A percentile compares a stretch with the other conserved stretches of the same genome.
Evolutionary conservation across 2,888 invertebrate species (phyloP).

Genomic region (Drosophila phalerata): DNA sequence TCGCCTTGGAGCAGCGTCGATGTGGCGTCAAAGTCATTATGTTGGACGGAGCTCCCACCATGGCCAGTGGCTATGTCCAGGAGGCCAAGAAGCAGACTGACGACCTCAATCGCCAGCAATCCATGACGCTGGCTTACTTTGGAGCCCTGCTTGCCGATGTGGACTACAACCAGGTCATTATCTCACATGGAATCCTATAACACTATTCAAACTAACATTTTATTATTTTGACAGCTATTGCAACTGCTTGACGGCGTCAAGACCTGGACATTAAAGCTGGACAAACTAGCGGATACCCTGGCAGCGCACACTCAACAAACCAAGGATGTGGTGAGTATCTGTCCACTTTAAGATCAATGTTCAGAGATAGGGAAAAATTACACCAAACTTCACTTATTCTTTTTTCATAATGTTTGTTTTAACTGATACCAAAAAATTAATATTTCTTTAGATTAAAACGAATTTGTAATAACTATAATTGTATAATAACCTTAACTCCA

Average conservation of each 20-base stretch:
- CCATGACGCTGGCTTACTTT: slow-evolving; percentile 93
- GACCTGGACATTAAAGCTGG: slow-evolving; percentile 85
- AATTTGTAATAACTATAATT: no score
- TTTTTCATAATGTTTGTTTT: no score
- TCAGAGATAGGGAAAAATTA: not conserved
- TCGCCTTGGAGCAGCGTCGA: slow-evolving; percentile 90
- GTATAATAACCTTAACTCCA: no score
- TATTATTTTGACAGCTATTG: slow-evolving; percentile 60
- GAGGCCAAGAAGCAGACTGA: slow-evolving; percentile 86
- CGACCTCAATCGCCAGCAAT: slow-evolving; percentile 88
- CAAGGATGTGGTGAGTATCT: slow-evolving; percentile 81
- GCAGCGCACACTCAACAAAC: slow-evolving; percentile 82
- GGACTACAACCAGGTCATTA: slow-evolving; percentile 89
- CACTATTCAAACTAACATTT: not conserved
- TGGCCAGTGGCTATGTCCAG: slow-evolving; percentile 91
- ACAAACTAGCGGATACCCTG: slow-evolving; percentile 86
- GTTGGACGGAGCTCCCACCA: slow-evolving; percentile 96
- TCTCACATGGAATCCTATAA: not conserved
- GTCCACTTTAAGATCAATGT: not conserved
- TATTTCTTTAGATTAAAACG: no score
- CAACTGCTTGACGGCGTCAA: slow-evolving; percentile 82
- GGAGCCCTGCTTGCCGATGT: slow-evolving; percentile 91
- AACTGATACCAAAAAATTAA: no score
- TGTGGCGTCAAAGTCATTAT: slow-evolving; percentile 87
- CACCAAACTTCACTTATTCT: no score